phyloP scores from a whole-genome alignment of 2,113 vertebrate genomes.

The Mustela lutreola region DNA sequence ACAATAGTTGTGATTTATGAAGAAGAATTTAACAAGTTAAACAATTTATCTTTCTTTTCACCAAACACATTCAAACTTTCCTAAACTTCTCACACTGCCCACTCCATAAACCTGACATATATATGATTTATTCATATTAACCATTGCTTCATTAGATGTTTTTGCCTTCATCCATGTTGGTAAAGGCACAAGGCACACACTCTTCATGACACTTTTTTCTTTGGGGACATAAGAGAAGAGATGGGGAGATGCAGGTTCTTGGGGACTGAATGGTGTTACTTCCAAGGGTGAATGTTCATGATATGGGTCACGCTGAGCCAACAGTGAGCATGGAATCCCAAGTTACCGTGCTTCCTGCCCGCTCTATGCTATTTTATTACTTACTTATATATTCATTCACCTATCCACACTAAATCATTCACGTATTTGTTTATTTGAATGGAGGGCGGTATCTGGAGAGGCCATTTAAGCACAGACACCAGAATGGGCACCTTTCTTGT shows the following conservation, averaged over 20 bases:
- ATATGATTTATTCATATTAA: neutral
- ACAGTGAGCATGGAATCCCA: neutral
- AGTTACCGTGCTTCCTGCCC: too few relatives aligned
- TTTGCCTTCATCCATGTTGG: too few relatives aligned
- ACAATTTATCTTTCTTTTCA: neutral
- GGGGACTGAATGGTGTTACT: neutral
- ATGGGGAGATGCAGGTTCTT: neutral
- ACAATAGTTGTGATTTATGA: neutral
- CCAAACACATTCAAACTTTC: neutral
- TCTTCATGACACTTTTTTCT: neutral
- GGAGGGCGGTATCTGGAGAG: too few relatives aligned
- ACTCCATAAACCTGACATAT: neutral
- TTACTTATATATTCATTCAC: neutral
- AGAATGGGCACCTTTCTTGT: neutral
- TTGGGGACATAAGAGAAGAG: too few relatives aligned
- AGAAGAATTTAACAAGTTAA: neutral
- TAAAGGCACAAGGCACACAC: neutral
- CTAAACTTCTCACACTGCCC: neutral
- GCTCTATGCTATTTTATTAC: neutral
- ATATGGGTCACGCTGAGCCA: rapidly evolving
- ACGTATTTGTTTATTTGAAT: neutral
- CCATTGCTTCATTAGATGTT: neutral
- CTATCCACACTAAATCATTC: neutral
- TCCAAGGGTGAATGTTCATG: neutral
- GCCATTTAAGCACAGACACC: neutral